These are phyloP conservation scores for Xerus rutilus DNA, from an alignment of 2,797 vertebrate species.

Conservation along the genomic window DNA sequence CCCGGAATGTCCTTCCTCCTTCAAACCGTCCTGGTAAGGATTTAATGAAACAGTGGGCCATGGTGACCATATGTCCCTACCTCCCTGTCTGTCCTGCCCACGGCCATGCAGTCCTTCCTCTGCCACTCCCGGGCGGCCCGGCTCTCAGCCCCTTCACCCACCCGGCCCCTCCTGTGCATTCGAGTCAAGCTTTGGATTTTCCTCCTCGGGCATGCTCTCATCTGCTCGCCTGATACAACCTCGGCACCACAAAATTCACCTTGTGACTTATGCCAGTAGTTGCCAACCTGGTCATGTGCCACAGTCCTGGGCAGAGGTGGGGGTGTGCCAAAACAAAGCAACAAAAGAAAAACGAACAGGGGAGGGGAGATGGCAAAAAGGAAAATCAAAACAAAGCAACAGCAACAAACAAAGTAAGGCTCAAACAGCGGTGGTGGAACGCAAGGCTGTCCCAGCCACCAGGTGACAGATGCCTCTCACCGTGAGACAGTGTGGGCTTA, in stretches of 20 bases:
- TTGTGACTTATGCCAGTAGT: background rate
- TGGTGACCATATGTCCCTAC: background rate
- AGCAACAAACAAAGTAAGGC: background rate
- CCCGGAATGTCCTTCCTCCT: background rate
- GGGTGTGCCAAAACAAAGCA: background rate
- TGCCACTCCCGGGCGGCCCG: fast-evolving
- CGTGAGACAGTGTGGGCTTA: background rate
- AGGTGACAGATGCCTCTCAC: background rate
- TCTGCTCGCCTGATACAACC: background rate
- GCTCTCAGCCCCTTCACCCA: too few species aligned
- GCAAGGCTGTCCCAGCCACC: background rate
- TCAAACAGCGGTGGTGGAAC: background rate
- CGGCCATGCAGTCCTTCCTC: background rate
- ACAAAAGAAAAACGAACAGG: background rate
- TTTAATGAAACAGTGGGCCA: background rate
- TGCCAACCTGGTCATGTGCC: background rate
- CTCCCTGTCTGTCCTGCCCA: background rate
- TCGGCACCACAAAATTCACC: background rate
- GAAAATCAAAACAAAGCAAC: background rate
- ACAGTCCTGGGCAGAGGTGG: background rate
- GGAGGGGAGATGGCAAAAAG: background rate
- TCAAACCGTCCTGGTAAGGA: background rate
- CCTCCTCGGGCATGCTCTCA: background rate
- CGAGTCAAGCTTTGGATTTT: background rate
- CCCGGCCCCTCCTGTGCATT: too few species aligned